Conservation (phyloP, 1,140 invertebrate species). For the Cardiocondyla obscurior region DNA sequence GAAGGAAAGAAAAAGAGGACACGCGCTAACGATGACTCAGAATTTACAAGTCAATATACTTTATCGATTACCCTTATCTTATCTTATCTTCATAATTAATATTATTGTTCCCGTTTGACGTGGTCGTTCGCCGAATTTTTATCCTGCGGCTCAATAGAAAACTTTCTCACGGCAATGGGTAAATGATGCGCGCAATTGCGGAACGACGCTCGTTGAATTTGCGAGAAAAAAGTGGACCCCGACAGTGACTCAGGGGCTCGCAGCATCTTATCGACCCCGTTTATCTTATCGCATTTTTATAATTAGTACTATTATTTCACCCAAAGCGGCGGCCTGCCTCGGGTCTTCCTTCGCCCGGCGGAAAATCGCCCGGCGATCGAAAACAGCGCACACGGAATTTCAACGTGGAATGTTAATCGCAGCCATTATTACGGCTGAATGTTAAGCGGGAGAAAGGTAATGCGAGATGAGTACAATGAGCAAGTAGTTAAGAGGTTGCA, state of each 20-base stretch:
- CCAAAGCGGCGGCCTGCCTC: neutral
- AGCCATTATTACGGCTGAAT: constrained; percentile 42
- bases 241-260: neutral
- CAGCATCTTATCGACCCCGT: neutral
- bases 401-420: constrained; percentile 27
- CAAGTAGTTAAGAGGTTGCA: constrained; percentile 49
- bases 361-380: neutral
- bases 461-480: constrained; percentile 51
- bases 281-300: neutral
- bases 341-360: neutral
- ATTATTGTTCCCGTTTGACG: neutral
- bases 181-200: neutral
- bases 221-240: neutral
- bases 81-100: neutral
- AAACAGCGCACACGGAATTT: constrained; percentile 2
- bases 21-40: neutral
- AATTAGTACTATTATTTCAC: neutral
- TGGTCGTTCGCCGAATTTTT: neutral
- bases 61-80: neutral
- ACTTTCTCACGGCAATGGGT: neutral
- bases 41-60: neutral
- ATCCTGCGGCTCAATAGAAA: neutral
- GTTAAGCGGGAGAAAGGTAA: constrained; percentile 42
- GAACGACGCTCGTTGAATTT: neutral
- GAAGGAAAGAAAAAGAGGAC: neutral